A percentile compares a stretch with the other conserved stretches of the same genome.
Evolutionary conservation across 1,140 invertebrate species (phyloP).

Genomic region (Latrodectus geometricus): DNA sequence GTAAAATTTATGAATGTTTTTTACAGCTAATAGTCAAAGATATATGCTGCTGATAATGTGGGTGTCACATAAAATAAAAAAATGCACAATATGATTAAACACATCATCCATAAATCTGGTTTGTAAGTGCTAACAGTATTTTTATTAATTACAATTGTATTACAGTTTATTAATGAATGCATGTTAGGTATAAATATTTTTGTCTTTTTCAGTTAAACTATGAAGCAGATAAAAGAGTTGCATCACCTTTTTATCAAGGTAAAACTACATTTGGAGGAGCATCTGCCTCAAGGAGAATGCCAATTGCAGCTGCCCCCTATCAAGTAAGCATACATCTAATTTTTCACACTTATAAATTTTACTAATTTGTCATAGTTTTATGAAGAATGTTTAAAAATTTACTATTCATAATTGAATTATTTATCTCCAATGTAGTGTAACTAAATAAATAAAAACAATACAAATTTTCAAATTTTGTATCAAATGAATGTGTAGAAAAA

Average conservation of each 20-base stretch:
- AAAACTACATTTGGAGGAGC: slow-evolving; percentile 84
- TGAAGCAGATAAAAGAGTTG: slow-evolving; percentile 55
- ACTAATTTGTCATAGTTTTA: too few species aligned
- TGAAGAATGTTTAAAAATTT: too few species aligned
- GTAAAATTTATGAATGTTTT: too few species aligned
- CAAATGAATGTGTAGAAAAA: too few species aligned
- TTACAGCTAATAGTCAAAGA: too few species aligned
- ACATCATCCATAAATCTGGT: not conserved
- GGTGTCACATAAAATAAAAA: too few species aligned
- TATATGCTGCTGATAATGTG: too few species aligned
- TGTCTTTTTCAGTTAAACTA: slow-evolving; percentile 12
- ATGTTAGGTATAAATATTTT: not conserved
- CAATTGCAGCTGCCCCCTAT: slow-evolving; percentile 64
- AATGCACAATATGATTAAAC: too few species aligned
- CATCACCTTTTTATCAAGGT: slow-evolving; percentile 85
- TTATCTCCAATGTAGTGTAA: too few species aligned
- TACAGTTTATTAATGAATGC: not conserved
- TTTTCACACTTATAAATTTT: not conserved
- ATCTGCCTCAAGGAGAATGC: slow-evolving; percentile 72
- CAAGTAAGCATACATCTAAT: slow-evolving; percentile 51
- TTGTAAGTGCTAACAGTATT: not conserved
- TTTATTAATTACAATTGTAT: not conserved
- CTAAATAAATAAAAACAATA: too few species aligned
- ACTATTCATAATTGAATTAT: too few species aligned
- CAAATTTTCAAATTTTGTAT: too few species aligned